phyloP scores from a whole-genome alignment of 92 coral and sea anemone genomes.

The Nematostella vectensis region DNA sequence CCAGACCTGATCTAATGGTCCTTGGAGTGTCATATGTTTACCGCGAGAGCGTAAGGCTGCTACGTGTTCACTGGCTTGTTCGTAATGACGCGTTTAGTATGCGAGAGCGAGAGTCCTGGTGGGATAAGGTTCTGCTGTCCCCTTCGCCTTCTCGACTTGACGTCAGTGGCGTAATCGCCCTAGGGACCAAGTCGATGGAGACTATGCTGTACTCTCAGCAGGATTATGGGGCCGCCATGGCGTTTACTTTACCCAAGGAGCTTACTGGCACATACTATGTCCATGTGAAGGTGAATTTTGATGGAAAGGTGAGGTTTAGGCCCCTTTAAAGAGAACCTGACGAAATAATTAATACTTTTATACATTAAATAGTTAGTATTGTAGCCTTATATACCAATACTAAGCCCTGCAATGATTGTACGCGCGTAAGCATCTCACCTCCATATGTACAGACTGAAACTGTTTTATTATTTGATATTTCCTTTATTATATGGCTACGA shows the following conservation, averaged over 20 bases:
- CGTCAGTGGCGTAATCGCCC: slow-evolving; percentile 17
- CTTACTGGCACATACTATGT: slow-evolving; percentile 44
- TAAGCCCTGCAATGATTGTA: too few species aligned
- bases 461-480: too few species aligned
- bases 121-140: slow-evolving; percentile 41
- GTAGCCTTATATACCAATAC: too few species aligned
- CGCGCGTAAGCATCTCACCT: too few species aligned
- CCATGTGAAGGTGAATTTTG: slow-evolving; percentile 29
- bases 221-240: slow-evolving; percentile 34
- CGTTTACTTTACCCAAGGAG: slow-evolving; percentile 26
- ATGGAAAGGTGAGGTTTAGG: slow-evolving; percentile 8
- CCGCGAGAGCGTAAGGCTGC: slow-evolving; percentile 28
- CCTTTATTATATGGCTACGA: too few species aligned
- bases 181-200: slow-evolving; percentile 21
- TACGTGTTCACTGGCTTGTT: slow-evolving; percentile 39
- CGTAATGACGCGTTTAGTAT: slow-evolving; percentile 42
- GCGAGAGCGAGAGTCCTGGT: slow-evolving; percentile 29
- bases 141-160: slow-evolving; percentile 6
- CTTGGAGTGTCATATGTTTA: slow-evolving; percentile 24
- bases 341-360: too few species aligned
- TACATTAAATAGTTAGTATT: too few species aligned
- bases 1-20: slow-evolving; percentile 40
- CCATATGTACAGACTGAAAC: too few species aligned
- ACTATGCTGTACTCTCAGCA: slow-evolving; percentile 43
- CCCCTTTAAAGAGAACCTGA: too few species aligned